A percentile compares a stretch with the other conserved stretches of the same genome.
Evolutionary conservation across 2,888 invertebrate species (phyloP).

Genomic region (Brassicogethes aeneus): DNA sequence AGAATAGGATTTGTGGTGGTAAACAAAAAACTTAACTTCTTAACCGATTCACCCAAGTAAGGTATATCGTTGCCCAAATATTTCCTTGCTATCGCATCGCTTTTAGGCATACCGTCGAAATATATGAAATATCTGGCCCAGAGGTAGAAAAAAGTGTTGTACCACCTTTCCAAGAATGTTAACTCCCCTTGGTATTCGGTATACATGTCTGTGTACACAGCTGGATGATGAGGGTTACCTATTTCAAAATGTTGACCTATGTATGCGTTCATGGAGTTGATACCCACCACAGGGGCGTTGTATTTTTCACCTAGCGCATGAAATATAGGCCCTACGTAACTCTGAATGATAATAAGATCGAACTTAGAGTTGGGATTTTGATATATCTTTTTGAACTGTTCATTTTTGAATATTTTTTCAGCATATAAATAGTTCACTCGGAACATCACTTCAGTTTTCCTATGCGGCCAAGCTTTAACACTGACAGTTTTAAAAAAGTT

Average conservation of each 20-base stretch:
- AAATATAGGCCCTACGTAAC: slow-evolving; percentile 1
- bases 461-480: background rate
- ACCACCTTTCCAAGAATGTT: slow-evolving; percentile 1
- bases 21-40: slow-evolving; percentile 35
- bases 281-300: slow-evolving; percentile 10
- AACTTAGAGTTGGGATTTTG: slow-evolving; percentile 5
- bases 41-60: slow-evolving; percentile 18
- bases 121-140: slow-evolving; percentile 7
- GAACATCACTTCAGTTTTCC: background rate
- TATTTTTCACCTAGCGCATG: slow-evolving; percentile 8
- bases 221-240: slow-evolving; percentile 19
- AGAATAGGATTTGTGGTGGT: slow-evolving; percentile 36
- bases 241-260: slow-evolving; percentile 10
- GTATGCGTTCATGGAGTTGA: slow-evolving; percentile 8
- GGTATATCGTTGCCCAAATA: slow-evolving; percentile 15
- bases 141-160: slow-evolving; percentile 3
- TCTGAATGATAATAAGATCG: slow-evolving; percentile 14
- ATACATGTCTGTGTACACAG: slow-evolving; percentile 15
- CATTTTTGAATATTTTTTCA: background rate
- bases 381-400: background rate
- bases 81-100: slow-evolving; percentile 16
- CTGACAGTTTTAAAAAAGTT: background rate
- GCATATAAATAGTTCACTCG: background rate
- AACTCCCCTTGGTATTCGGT: background rate
- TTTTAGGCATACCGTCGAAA: slow-evolving; percentile 12